Conservation (phyloP, 2,888 invertebrate genomes). For the Ectobius pallidus region DNA sequence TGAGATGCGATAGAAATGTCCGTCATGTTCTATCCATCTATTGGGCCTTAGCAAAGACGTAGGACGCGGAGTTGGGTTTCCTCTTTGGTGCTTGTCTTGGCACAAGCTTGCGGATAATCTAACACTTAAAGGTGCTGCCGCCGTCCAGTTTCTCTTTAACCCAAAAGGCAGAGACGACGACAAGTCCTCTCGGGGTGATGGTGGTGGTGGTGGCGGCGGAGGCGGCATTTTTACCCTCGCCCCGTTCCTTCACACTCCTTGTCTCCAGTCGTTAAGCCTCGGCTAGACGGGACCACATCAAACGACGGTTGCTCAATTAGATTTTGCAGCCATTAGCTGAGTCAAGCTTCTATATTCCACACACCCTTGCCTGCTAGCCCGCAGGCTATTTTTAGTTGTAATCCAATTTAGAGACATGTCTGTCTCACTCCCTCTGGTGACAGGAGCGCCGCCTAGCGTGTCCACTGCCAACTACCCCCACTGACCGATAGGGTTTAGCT, state of each 20-base stretch:
- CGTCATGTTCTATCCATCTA: neutral
- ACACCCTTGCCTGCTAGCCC: constrained; percentile 18
- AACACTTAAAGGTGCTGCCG: constrained; percentile 6
- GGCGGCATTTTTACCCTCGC: constrained; percentile 2
- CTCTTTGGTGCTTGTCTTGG: constrained; percentile 1
- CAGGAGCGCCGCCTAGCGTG: constrained; percentile 18
- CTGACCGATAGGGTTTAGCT: constrained; percentile 25
- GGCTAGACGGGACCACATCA: constrained; percentile 22
- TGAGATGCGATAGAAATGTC: too few species aligned
- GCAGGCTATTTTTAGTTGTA: constrained; percentile 30
- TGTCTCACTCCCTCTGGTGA: neutral
- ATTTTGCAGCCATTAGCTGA: constrained; percentile 33
- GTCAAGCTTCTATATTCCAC: constrained; percentile 32
- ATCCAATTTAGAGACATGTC: constrained; percentile 27
- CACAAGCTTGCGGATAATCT: constrained; percentile 3
- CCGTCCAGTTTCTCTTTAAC: neutral
- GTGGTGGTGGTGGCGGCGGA: too few species aligned
- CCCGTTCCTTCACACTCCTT: neutral
- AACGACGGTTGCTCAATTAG: constrained; percentile 28
- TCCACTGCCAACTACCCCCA: constrained; percentile 1
- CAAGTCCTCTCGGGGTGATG: constrained; percentile 11
- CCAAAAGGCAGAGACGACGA: constrained; percentile 1
- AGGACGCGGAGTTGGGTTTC: neutral
- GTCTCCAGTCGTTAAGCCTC: constrained; percentile 15
- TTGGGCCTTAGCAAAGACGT: constrained; percentile 3